Conservation (phyloP, 2,888 invertebrate genomes). For the Agriopis aurantiaria region DNA sequence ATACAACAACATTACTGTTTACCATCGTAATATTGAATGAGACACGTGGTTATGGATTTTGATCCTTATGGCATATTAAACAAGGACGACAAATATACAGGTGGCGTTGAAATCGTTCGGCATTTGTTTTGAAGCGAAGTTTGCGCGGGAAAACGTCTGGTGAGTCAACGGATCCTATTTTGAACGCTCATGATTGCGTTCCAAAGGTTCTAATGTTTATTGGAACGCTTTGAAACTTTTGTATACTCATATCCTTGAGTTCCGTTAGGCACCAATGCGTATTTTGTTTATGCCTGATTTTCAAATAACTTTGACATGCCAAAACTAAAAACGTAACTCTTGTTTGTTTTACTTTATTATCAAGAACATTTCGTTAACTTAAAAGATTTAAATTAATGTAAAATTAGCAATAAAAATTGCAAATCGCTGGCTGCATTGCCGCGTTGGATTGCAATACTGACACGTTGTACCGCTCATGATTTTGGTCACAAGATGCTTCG, state of each 20-base stretch:
- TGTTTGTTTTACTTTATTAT: too few species aligned
- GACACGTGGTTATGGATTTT: constrained; percentile 27
- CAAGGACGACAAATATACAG: constrained; percentile 19
- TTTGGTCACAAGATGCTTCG: too few species aligned
- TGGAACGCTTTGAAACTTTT: background rate
- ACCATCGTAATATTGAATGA: constrained; percentile 20
- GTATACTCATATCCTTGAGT: background rate
- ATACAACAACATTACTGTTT: constrained; percentile 40
- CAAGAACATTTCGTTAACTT: too few species aligned
- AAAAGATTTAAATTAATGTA: too few species aligned
- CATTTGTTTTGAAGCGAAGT: constrained; percentile 49
- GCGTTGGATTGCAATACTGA: too few species aligned
- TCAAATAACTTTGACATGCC: background rate
- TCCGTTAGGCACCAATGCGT: too few species aligned
- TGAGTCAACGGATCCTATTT: constrained; percentile 72
- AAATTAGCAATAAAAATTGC: too few species aligned
- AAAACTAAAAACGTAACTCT: too few species aligned
- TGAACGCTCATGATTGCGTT: constrained; percentile 65
- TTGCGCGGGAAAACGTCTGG: constrained; percentile 75
- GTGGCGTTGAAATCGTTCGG: background rate
- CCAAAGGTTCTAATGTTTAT: constrained; percentile 13
- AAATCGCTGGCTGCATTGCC: too few species aligned
- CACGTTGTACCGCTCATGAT: too few species aligned
- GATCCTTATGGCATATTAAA: constrained; percentile 14
- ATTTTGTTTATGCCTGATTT: background rate